Evolutionary conservation across 1,140 invertebrate genomes (phyloP), one percentile per base, ranked within the genome.

Genomic region (Caenorhabditis remanei): DNA sequence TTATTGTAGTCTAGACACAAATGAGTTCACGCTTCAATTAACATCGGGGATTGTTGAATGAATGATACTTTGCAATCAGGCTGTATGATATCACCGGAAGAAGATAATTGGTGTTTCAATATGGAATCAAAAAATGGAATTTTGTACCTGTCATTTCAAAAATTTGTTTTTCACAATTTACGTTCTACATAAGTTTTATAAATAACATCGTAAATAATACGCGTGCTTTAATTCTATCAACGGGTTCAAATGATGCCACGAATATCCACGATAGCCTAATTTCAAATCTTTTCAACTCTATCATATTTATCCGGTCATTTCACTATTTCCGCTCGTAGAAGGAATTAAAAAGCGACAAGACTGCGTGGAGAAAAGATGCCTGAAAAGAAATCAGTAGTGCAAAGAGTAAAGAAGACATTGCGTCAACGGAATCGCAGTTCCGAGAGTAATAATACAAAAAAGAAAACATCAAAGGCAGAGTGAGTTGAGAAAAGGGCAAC

Each of bases 371-470:
- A 32, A 63, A 32, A 71, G 16, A 71, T 71, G 65, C 65, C 41
- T 46, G 65, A 71, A 71, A 71, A 71, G 65, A 71, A 71, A 71
- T 71, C 65, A 46, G 65, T 71, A 14, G n/a, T 71, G 8, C 40
- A 46, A n/a, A 71, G n/a, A 46, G 43, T 46, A 14, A 43, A 71
- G 43, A 71, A 46, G n/a, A 71, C 65, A 13, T 48, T 71, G 14
- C 65, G 65, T 19, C 65, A 43, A 46, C 13, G 65, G 19, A 71
- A 11, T 43, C 40, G 43, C 4, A 71, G 41, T 19, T n/a, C 41
- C 16, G 65, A 71, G 40, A 71, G 19, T 16, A 71, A 71, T n/a
- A 32, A n/a, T 46, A n/a, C 40, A 43, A 71, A 71, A n/a, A 71
- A 46, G 65, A 71, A 71, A n/a, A 46, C 65, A n/a, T n/a, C 65